Base-by-base conservation (phyloP, 2,888 invertebrate species). In the Catocala nupta region DNA sequence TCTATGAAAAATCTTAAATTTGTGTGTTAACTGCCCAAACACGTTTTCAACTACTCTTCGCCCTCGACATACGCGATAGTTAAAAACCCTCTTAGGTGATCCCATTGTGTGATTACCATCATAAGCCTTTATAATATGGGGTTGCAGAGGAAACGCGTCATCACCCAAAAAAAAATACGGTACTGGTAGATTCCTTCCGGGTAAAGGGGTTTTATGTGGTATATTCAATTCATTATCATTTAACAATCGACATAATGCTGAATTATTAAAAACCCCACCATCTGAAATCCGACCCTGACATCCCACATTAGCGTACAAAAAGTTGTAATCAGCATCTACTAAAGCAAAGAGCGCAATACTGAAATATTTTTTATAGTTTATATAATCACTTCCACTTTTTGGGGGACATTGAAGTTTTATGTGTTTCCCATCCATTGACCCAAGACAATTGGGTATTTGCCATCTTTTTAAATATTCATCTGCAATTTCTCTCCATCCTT, bases 311-410 rank as follows among this genome's bases (percentile, higher is more conserved):
- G 25, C 25, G 25, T 25, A 25, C 25, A 25, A 25, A 25, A 25
- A 25, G 25, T 25, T 25, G 25, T 25, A 25, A 25, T 25, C 25
- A 25, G 25, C 25, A 25, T 25, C 25, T 25, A 25, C 25, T 25
- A 25, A 25, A 25, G 25, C 25, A 25, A 25, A 25, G 25, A 25
- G 25, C 25, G 4, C 25, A 25, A 25, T 25, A 25, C 25, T 86
- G 63, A 81, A 81, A 64, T 65, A 65, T 0, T 45, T 63, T 79
- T 87, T 87, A 67, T 86, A 87, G 58, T 85, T 82, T 45, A 62
- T 56, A 65, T 65, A 76, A 75, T 82, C 78, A 25, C 75, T 68
- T 42, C 72, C 73, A 65, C 66, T 70, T 53, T 77, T 63, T 25
- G 69, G 48, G 13, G 85, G 83, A 55, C 62, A 65, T 74, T 84